Conservation (phyloP, 2,113 vertebrate genomes). For the Corydoras maculifer region DNA sequence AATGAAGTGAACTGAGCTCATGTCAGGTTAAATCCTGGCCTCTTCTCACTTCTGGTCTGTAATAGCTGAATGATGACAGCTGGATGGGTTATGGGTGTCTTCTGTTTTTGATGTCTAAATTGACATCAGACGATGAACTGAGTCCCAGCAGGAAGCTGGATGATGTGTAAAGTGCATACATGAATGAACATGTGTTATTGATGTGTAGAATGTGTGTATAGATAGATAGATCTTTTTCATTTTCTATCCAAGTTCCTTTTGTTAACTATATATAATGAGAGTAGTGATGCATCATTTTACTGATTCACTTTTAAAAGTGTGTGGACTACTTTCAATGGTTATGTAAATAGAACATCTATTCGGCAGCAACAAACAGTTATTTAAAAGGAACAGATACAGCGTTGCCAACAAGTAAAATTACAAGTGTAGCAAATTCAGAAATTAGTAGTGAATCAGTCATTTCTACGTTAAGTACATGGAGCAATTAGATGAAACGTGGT, state of each 20-base stretch:
- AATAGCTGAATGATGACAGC: neutral
- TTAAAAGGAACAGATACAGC: too few species aligned
- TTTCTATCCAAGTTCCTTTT: neutral
- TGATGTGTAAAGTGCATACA: neutral
- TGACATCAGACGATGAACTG: slow-evolving; percentile 32
- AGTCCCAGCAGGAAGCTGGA: neutral
- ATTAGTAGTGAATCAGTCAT: too few species aligned
- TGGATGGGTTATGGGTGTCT: neutral
- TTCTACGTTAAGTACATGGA: too few species aligned
- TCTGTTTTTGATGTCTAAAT: slow-evolving; percentile 44
- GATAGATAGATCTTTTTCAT: neutral
- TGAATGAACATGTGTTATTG: neutral
- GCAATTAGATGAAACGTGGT: too few species aligned
- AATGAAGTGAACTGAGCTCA: slow-evolving; percentile 1
- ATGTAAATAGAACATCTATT: too few species aligned
- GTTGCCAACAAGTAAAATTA: too few species aligned
- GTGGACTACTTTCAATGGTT: neutral
- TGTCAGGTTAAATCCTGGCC: neutral
- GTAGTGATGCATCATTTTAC: neutral
- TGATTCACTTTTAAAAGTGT: neutral
- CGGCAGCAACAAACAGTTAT: too few species aligned
- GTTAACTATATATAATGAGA: neutral
- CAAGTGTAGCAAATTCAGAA: too few species aligned
- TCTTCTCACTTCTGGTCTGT: neutral
- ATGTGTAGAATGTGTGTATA: neutral